Conservation (phyloP, 2,113 vertebrate genomes). For the Amazona guildingii region DNA sequence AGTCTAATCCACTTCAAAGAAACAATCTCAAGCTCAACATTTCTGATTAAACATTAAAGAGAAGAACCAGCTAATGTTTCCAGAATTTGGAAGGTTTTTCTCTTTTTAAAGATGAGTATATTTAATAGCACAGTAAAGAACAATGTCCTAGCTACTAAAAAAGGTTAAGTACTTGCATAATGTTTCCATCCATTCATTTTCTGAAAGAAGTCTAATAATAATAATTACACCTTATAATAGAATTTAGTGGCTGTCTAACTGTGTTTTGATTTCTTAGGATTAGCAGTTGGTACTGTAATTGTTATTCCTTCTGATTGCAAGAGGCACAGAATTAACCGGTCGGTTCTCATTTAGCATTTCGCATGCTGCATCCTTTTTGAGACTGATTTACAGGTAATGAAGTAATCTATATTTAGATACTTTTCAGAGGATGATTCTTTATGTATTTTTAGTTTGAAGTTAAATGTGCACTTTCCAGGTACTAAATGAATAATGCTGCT, state of each 20-base stretch:
- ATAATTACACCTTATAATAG: slow-evolving; percentile 60
- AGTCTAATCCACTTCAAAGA: background rate
- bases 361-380: background rate
- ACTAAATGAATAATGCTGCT: slow-evolving; percentile 22
- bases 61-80: background rate
- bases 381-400: slow-evolving; percentile 67
- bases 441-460: slow-evolving; percentile 49
- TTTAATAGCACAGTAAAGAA: slow-evolving; percentile 19
- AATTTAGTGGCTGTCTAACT: slow-evolving; percentile 56
- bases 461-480: slow-evolving; percentile 21
- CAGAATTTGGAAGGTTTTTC: background rate
- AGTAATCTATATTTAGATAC: slow-evolving; percentile 68
- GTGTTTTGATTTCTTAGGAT: slow-evolving; percentile 70
- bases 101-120: background rate
- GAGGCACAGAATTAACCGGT: background rate
- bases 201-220: slow-evolving; percentile 57
- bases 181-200: slow-evolving; percentile 47
- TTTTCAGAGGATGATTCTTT: slow-evolving; percentile 34
- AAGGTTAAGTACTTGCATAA: slow-evolving; percentile 3
- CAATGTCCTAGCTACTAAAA: slow-evolving; percentile 18
- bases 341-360: background rate
- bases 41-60: slow-evolving; percentile 24
- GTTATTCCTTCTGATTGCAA: slow-evolving; percentile 56
- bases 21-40: background rate
- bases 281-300: slow-evolving; percentile 33